Evolutionary conservation across 2,113 vertebrate genomes (phyloP), one percentile per base, ranked within the genome.

Genomic region (Myotis brandtii): DNA sequence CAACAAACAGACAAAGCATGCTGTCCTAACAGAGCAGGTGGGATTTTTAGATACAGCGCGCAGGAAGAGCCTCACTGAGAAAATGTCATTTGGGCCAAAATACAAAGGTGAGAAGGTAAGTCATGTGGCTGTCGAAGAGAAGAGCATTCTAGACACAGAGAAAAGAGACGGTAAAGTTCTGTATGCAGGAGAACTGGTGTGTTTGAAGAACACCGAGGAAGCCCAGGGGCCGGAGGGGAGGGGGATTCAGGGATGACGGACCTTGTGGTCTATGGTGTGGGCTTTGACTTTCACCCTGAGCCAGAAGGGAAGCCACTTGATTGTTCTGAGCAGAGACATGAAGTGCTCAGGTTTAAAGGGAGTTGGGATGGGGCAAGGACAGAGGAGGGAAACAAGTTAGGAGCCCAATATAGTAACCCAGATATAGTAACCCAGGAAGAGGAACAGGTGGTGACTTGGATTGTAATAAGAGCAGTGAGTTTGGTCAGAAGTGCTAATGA

Each of bases 201-300:
- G 17, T 52, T 64, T 67, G 67, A 77, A 30, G 17, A 64, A 52
- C 18, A 77, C 3, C 6, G 50, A 50, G 21, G 18, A 54, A 40
- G 8, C 5, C 21, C 10, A 18, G 2, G 13, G 21, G 10, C 56
- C 17, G 2, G 32, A 70, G 37, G n/a, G 21, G 37, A 76, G 40
- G 10, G 52, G 1, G 40, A 37, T 9, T 37, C n/a, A 59, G 66
- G 92, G 30, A 32, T 6, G 17, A 20, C 21, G 4, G 23, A 76
- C 2, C 18, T 23, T 62, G 23, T 32, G 14, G 20, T 17, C 16
- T 34, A 12, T 3, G 32, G 2, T 30, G 17, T 32, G 13, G 30
- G 1, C 16, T 40, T n/a, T 4, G 1, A 3, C 3, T 72, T 69
- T 21, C 16, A 69, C 5, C 0, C 10, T 12, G 25, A 62, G 18